Evolutionary conservation across 1,140 invertebrate genomes (phyloP), one percentile per base, ranked within the genome.

Genomic region (Pissodes strobi): DNA sequence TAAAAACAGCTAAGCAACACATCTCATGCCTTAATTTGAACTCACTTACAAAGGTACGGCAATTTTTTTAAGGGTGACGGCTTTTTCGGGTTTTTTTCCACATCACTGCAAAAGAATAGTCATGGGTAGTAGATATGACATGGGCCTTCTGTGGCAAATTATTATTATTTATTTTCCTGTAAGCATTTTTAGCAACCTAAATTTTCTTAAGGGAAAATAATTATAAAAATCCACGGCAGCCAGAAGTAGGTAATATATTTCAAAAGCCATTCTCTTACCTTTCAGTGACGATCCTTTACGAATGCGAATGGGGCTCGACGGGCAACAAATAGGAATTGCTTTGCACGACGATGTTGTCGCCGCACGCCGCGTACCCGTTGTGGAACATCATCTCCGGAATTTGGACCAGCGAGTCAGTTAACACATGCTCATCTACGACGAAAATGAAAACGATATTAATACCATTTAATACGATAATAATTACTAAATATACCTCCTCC

Each of bases 371-470:
- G 56, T 75, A 77, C 22, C 74, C 74, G 49, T 77, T 77, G 57
- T 77, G 76, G 68, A 77, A 77, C 56, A 76, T 69, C 59, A 76
- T 63, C 62, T 77, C 76, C 8, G 76, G 75, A 22, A 76, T 71
- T 62, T 77, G 74, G 27, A 74, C 77, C 12, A 78, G 62, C 1
- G 76, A 74, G 68, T 78, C 76, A 2, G 74, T 69, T 39, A 78
- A 61, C 19, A 67, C 69, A 52, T 77, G 71, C 46, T 78, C 77
- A 39, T 77, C 75, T 57, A n/a, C n/a, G n/a, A n/a, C n/a, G n/a
- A n/a, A n/a, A n/a, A 75, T 48, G 39, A 49, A 15, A 49, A 41
- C 15, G 3, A 17, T 41, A 4, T 8, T 4, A 4, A n/a, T 41
- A 4, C 13, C 5, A 21, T 46, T 18, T 2, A 46, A 21, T 6